These are phyloP conservation scores for Drosophila tristis DNA, from an alignment of 1,140 invertebrate species.

Conservation along the genomic window DNA sequence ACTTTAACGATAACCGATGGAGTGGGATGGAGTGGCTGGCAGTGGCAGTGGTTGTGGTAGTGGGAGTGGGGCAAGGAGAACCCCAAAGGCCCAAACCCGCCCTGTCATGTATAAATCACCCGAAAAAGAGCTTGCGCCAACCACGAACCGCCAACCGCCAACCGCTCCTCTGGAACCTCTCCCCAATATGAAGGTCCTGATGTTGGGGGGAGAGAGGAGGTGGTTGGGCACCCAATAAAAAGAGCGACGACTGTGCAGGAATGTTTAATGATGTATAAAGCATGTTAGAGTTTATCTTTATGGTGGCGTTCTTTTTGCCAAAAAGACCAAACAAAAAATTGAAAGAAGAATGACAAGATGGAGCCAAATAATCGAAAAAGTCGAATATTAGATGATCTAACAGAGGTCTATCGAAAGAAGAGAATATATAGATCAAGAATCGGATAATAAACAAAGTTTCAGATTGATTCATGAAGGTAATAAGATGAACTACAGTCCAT, in stretches of 20 bases:
- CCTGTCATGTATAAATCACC: constrained; percentile 81
- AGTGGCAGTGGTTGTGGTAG: not conserved
- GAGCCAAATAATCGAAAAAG: not conserved
- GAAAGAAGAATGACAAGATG: constrained; percentile 27
- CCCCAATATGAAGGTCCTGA: not conserved
- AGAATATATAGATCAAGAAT: too few species aligned
- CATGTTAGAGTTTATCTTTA: constrained; percentile 83
- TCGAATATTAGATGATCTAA: constrained; percentile 35
- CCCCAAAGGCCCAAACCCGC: constrained; percentile 29
- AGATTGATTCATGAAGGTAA: too few species aligned
- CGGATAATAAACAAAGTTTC: too few species aligned
- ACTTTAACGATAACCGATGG: constrained; percentile 65
- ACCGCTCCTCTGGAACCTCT: constrained; percentile 19
- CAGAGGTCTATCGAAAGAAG: too few species aligned
- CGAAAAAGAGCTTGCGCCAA: constrained; percentile 56
- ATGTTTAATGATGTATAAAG: constrained; percentile 83
- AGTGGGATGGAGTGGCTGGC: constrained; percentile 21
- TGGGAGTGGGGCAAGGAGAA: constrained; percentile 9
- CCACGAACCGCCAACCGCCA: constrained; percentile 32
- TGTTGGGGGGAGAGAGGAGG: constrained; percentile 4
- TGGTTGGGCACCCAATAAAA: constrained; percentile 62
- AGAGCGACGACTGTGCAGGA: constrained; percentile 76
- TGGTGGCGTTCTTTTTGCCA: constrained; percentile 69
- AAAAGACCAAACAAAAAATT: constrained; percentile 31
- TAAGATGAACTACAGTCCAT: too few species aligned